Base-by-base conservation (phyloP, 2,113 vertebrate genomes). In the Scomber scombrus region DNA sequence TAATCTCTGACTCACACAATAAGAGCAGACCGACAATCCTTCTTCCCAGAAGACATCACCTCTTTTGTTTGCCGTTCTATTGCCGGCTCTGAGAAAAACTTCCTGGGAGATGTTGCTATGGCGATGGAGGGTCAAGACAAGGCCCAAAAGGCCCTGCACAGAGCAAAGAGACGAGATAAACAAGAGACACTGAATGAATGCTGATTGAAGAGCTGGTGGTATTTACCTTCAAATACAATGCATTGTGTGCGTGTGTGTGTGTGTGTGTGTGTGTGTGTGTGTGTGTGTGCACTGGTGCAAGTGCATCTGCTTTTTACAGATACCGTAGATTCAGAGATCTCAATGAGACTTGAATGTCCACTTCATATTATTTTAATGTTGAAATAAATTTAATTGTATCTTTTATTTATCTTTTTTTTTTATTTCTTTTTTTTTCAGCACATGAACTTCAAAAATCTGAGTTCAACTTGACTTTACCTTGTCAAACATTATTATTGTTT, bases 1-100 rank as follows among this genome's bases (percentile, higher is more conserved):
- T 92, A 89, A 92, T 90, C 88, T 86, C 82, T 11, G 19, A 46
- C n/a, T 11, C 64, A 49, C 88, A 88, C 90, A 84, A 88, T 78
- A 49, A 64, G 43, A 74, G 72, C 85, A 86, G 78, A 64, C 71
- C 14, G 74, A 69, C 75, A 58, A 79, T 90, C 45, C 69, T 50
- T 83, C 73, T 75, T 49, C 63, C 72, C 68, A 78, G 71, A 83
- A 67, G 60, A 43, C 74, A 65, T 83, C 67, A 6, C 45, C 64
- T 72, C 81, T 58, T 83, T 89, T 89, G 91, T 91, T 52, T 34
- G 4, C 26, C 43, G 7, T 60, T 84, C 71, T 70, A 21, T 16
- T n/a, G 31, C 16, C 21, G 26, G 29, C 60, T 73, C 11, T 3
- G 1, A 51, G 26, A 63, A 68, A 50, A 71, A 67, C 70, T 75